phyloP scores from a whole-genome alignment of 2,888 invertebrate species.

The Pristionchus arcanus region DNA sequence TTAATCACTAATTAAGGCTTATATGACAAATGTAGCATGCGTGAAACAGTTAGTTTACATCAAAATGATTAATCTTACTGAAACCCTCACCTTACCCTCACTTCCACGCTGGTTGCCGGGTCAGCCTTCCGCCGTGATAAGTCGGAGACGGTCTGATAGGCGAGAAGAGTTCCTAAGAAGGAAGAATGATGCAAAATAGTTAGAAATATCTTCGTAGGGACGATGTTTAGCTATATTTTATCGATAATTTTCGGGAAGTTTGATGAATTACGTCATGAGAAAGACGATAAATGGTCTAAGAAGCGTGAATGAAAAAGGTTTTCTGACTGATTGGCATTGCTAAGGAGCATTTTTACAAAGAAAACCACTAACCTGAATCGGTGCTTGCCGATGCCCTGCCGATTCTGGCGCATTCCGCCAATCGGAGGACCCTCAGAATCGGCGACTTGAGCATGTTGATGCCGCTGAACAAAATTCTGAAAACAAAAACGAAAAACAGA shows the following conservation, averaged over 20 bases:
- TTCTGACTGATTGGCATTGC: neutral
- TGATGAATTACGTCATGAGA: neutral
- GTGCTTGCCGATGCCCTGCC: neutral
- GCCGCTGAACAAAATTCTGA: neutral
- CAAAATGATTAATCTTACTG: too few relatives aligned
- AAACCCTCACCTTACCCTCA: constrained; percentile 22
- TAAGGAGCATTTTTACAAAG: neutral
- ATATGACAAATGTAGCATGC: too few relatives aligned
- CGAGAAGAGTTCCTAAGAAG: neutral
- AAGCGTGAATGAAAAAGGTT: too few relatives aligned
- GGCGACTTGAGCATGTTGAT: constrained; percentile 27
- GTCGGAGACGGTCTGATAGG: neutral
- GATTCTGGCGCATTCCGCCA: neutral
- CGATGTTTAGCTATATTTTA: too few relatives aligned
- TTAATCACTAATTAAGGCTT: neutral
- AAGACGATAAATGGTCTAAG: too few relatives aligned
- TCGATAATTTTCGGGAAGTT: neutral
- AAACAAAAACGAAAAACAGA: neutral
- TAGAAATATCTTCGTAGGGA: neutral
- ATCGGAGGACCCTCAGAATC: neutral
- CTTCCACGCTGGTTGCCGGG: neutral
- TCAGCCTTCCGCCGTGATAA: constrained; percentile 10
- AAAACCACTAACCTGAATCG: neutral
- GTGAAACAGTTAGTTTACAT: too few relatives aligned
- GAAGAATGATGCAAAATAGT: neutral